Conservation (phyloP, 1,140 invertebrate genomes). For the Leptinotarsa texana region DNA sequence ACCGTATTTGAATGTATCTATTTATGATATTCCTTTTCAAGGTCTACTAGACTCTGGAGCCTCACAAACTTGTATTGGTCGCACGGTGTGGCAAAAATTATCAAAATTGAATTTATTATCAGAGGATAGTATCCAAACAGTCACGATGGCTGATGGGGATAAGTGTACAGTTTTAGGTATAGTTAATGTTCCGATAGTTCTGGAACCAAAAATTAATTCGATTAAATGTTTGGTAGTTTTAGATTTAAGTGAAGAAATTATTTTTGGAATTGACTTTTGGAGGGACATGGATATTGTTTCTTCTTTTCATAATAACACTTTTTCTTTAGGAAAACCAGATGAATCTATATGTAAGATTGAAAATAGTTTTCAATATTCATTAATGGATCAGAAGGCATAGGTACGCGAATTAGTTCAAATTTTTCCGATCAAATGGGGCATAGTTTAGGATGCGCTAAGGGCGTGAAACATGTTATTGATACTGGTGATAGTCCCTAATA, state of each 20-base stretch:
- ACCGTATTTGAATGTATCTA: slow-evolving; percentile 14
- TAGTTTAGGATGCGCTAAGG: too few species aligned
- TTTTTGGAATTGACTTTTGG: slow-evolving; percentile 27
- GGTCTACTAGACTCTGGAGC: slow-evolving; percentile 22
- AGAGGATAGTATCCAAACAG: too few species aligned
- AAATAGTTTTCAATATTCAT: too few species aligned
- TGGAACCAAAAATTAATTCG: not conserved
- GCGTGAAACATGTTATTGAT: too few species aligned
- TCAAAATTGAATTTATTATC: not conserved
- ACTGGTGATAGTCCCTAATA: too few species aligned
- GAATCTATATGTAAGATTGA: too few species aligned
- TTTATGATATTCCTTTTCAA: slow-evolving; percentile 4
- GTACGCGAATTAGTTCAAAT: too few species aligned
- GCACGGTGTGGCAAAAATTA: slow-evolving; percentile 6
- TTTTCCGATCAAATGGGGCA: too few species aligned
- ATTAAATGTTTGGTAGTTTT: slow-evolving; percentile 15
- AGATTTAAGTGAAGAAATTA: slow-evolving; percentile 19
- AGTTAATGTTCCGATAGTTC: slow-evolving; percentile 14
- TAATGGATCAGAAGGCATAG: too few species aligned
- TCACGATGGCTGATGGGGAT: slow-evolving; percentile 13
- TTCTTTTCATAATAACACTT: slow-evolving; percentile 4
- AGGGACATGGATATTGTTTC: slow-evolving; percentile 20
- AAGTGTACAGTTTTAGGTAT: slow-evolving; percentile 16
- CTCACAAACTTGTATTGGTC: slow-evolving; percentile 14
- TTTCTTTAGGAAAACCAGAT: too few species aligned